These are phyloP conservation scores for Dicranocentrus wangi DNA, from an alignment of 2,888 invertebrate species.

Conservation along the genomic window DNA sequence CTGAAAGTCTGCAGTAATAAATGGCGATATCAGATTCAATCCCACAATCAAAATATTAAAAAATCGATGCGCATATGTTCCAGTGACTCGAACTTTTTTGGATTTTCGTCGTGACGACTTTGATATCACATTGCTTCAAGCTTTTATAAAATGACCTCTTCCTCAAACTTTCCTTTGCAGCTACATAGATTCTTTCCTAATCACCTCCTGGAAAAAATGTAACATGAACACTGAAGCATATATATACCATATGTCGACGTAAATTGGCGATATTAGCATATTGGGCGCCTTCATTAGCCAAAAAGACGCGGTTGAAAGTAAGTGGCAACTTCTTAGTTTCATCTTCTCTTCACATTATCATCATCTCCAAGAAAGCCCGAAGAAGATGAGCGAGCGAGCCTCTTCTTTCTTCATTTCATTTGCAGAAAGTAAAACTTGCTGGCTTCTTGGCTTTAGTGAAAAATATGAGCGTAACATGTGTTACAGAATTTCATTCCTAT, in stretches of 20 bases:
- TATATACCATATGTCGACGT: slow-evolving; percentile 1
- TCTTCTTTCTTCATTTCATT: no score
- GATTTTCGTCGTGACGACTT: no score
- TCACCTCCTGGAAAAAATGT: no score
- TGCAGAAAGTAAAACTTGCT: slow-evolving; percentile 13
- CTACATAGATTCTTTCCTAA: no score
- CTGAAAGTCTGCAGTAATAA: no score
- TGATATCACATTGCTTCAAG: no score
- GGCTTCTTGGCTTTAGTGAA: not conserved
- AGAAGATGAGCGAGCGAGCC: not conserved
- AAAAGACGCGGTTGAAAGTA: not conserved
- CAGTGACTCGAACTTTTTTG: no score
- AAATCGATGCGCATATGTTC: no score
- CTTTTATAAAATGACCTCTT: no score
- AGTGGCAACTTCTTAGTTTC: not conserved
- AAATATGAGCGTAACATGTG: slow-evolving; percentile 16
- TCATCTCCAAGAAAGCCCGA: not conserved
- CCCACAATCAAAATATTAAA: no score
- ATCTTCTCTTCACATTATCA: not conserved
- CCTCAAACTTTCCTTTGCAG: no score
- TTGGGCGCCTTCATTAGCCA: slow-evolving; percentile 33
- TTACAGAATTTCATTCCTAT: not conserved
- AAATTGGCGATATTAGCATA: slow-evolving; percentile 25
- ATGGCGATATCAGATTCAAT: no score
- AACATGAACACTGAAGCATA: not conserved